phyloP scores from a whole-genome alignment of 2,113 vertebrate species.

The Petroica traversi region DNA sequence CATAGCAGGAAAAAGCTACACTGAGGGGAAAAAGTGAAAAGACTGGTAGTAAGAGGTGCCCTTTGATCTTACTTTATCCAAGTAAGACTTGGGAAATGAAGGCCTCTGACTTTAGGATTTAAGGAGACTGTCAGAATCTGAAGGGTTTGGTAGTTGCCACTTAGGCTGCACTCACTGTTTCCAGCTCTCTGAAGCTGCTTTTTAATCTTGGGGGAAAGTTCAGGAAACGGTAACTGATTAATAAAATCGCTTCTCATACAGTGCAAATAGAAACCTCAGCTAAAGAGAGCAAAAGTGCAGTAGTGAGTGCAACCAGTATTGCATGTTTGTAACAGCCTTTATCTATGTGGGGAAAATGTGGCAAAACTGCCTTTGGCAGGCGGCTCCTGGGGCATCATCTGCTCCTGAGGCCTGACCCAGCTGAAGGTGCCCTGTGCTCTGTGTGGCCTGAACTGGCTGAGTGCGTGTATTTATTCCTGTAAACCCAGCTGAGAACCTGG shows the following conservation, averaged over 20 bases:
- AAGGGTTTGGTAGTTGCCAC: neutral
- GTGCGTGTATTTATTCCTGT: neutral
- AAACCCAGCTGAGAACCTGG: neutral
- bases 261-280: neutral
- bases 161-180: neutral
- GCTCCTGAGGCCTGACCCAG: neutral
- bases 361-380: neutral
- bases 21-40: neutral
- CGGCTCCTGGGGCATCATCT: neutral
- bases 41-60: neutral
- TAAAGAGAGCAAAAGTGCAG: neutral
- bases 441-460: neutral
- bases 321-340: neutral
- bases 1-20: neutral
- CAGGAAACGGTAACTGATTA: constrained; percentile 31
- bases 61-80: neutral
- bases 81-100: neutral
- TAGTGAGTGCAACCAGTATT: neutral
- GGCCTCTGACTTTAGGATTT: neutral
- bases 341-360: neutral
- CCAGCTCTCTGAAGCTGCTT: neutral
- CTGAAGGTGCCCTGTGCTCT: neutral
- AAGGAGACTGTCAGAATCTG: neutral
- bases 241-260: neutral
- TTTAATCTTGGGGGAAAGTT: constrained; percentile 49